A percentile compares a stretch with the other conserved stretches of the same genome.
Conservation (phyloP, 2,888 invertebrate genomes). For the Oscheius sp. region DNA sequence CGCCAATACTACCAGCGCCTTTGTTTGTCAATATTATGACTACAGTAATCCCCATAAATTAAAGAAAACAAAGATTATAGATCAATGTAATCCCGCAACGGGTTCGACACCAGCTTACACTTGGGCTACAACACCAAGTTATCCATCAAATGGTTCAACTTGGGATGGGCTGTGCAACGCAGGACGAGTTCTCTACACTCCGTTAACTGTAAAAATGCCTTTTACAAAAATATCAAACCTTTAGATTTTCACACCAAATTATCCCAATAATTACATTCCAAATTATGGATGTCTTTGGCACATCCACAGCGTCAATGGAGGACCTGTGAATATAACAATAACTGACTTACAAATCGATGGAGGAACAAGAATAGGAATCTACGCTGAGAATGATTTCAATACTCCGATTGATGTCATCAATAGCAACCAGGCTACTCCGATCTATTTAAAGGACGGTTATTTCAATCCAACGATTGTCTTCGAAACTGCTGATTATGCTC, state of each 20-base stretch:
- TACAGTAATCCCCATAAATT: neutral
- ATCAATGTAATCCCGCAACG: neutral
- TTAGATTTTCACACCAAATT: conserved; percentile 17
- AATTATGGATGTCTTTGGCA: conserved; percentile 13
- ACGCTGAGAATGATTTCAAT: conserved; percentile 13
- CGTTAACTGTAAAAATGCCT: neutral
- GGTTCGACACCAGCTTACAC: neutral
- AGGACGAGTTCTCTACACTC: neutral
- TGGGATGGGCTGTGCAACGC: conserved; percentile 13
- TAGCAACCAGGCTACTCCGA: neutral
- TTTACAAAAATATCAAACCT: neutral
- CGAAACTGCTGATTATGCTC: conserved; percentile 9
- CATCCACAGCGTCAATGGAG: neutral
- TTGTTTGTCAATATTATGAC: conserved; percentile 10
- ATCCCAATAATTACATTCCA: neutral
- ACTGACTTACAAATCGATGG: neutral
- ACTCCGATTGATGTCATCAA: neutral
- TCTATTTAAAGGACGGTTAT: neutral
- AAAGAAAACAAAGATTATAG: neutral
- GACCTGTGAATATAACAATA: conserved; percentile 7
- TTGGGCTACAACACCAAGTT: neutral
- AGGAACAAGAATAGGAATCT: conserved; percentile 7
- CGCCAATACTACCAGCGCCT: conserved; percentile 17
- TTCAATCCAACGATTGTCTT: conserved; percentile 25
- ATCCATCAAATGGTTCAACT: neutral